Base-by-base conservation (phyloP, 2,113 vertebrate genomes). In the Dipodomys stephensi region DNA sequence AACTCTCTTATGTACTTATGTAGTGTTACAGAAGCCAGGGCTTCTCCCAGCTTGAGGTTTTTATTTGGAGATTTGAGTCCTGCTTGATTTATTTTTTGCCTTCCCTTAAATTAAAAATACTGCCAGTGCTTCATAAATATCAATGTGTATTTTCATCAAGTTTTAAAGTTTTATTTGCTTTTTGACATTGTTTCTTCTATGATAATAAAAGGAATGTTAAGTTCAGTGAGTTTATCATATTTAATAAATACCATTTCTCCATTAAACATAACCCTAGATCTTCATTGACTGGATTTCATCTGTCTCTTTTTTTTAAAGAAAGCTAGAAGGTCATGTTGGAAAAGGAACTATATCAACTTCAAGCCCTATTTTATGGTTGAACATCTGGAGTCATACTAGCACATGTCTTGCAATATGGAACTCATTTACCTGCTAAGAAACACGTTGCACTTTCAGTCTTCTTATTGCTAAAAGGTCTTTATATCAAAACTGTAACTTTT, bases 61-160 rank as follows among this genome's bases (percentile, higher is more conserved):
- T 73, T 96, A 96, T 94, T 97, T 94, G 81, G 95, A 88, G 35
- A 93, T 96, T 93, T 95, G 76, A 97, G 25, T 83, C 7, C 19
- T 65, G 25, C 94, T 97, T 96, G 78, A 46, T 95, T 90, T 93
- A 87, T 96, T 96, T 92, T 95, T 78, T 83, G 49, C 77, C 44
- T 95, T 80, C 28, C 23, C 71, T 88, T 90, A 92, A 96, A 83
- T 92, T 87, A 89, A 85, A 60, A 93, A 97, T 96, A 87, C 89
- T 5, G 0, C 81, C 64, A 0, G 49, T 95, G 74, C 10, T 69
- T 94, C 53, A 83, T 15, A 71, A 85, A 81, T 83, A 94, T 96
- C 88, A 76, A 7, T 19, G 8, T 19, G 25, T 39, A 7, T 65
- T 92, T 93, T 96, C 96, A 94, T 91, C 81, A 72, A 91, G 4